Evolutionary conservation across 2,888 invertebrate genomes (phyloP), one percentile per base, ranked within the genome.

Genomic region (Pediacus dermestoides): DNA sequence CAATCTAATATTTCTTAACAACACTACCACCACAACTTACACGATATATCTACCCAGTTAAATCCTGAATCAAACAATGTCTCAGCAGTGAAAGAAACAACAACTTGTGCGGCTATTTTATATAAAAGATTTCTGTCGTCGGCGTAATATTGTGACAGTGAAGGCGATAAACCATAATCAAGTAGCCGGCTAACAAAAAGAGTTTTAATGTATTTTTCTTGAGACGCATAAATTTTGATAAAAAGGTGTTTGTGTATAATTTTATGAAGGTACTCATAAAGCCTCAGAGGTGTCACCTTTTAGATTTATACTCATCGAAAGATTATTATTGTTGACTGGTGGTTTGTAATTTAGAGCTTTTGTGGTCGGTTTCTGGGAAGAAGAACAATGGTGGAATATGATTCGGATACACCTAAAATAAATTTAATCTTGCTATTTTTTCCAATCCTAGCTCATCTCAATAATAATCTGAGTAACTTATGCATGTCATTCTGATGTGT

Each of bases 131-230:
- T 58, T 54, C 57, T 55, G 53, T 55, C 53, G 55, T 53, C 58
- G 58, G 55, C 49, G 56, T 55, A 58, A 57, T 57, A 58, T 60
- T 60, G 58, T 59, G 61, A 61, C 60, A 61, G 58, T 48, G 52
- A 42, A 44, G 56, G 58, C 46, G 58, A 61, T 61, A 61, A 61
- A 61, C 47, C 57, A 61, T 61, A 61, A 61, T 61, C 60, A 61
- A 60, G 61, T 59, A 59, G 61, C 60, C 44, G 50, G 49, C 46
- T 55, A 55, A 43, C 52, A 59, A 58, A 60, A 60, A 54, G 48
- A 55, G 48, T 53, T 53, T 56, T 53, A 58, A 58, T 57, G 53
- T 53, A 49, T 48, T 52, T 57, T 54, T 53, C 47, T n/a, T n/a
- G 39, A 53, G 50, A 48, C 49, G 50, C 54, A 55, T 57, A 58